These are phyloP conservation scores for Tricholaema leucomelas DNA, from an alignment of 2,113 vertebrate genomes.

Conservation along the genomic window DNA sequence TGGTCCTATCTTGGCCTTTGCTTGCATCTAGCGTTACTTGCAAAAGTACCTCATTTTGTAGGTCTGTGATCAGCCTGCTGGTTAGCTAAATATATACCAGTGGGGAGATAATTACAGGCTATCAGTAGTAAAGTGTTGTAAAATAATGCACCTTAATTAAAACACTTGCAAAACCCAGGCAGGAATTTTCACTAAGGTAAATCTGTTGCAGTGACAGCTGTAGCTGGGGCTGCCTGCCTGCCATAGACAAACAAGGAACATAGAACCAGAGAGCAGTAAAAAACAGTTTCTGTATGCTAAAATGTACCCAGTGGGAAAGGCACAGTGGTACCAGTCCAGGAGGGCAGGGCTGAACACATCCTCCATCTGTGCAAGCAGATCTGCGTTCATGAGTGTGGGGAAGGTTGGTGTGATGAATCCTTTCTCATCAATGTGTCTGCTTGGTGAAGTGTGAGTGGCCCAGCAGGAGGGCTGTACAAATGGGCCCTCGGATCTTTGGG, in stretches of 20 bases:
- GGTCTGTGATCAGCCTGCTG: conserved; percentile 38
- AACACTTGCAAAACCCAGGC: conserved; percentile 45
- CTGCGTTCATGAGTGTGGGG: background rate
- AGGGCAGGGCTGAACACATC: background rate
- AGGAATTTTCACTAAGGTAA: conserved; percentile 17
- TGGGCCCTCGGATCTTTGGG: background rate
- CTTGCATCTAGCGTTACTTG: background rate
- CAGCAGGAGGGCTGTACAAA: background rate
- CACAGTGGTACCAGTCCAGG: background rate
- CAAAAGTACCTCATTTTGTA: conserved; percentile 12
- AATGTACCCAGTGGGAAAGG: background rate
- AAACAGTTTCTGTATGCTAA: background rate
- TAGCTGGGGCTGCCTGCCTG: background rate
- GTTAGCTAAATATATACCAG: conserved; percentile 64
- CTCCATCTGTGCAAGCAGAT: background rate
- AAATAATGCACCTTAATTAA: conserved; percentile 60
- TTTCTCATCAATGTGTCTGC: background rate
- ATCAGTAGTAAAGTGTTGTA: conserved; percentile 54
- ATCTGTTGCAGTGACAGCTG: background rate
- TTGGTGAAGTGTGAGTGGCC: background rate
- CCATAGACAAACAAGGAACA: background rate
- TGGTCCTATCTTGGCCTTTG: background rate
- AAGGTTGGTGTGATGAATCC: background rate
- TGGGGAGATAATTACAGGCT: conserved; percentile 65
- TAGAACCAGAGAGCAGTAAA: background rate